Evolutionary conservation across 1,140 invertebrate species (phyloP), one percentile per base, ranked within the genome.

Genomic region (Lucilia cuprina): DNA sequence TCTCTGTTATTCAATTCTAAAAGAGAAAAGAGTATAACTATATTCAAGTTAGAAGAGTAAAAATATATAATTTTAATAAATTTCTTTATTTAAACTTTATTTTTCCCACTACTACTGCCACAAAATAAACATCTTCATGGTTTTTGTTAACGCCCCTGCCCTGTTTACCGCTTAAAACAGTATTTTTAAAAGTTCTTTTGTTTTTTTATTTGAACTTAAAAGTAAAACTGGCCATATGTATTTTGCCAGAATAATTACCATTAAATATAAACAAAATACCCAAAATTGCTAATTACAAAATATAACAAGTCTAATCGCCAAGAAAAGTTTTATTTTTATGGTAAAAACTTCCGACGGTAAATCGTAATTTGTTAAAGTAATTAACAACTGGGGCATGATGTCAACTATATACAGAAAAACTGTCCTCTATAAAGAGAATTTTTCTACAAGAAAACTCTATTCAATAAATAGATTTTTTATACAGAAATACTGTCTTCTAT

Each of bases 121-220:
- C 65, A 25, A 8, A 70, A 14, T 8, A 17, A 60, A 60, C 14
- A 21, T 21, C 21, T 10, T 70, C 1, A 30, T 30, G 65, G 65
- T 21, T 70, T 70, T 21, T 21, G 65, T 70, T 70, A 70, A 70
- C 65, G 65, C 65, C 65, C 65, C 65, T 70, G 65, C 65, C 21
- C n/a, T 70, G 65, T 70, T 70, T 21, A 70, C 19, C 25, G 5
- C 25, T 70, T 70, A 25, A 8, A 21, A 55, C 50, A 55, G 17
- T n/a, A 55, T 55, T 55, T 55, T 55, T 55, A 55, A 55, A 13
- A 55, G 50, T 4, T 13, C 1, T 14, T 0, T 17, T 13, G 17
- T 17, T 55, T 55, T 55, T 55, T 55, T 13, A 55, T 2, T 17
- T 55, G 7, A 17, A 5, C 5, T 5, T 55, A 17, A 17, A 13